These are phyloP conservation scores for Trachymyrmex septentrionalis DNA, from an alignment of 1,140 invertebrate species.

Conservation along the genomic window DNA sequence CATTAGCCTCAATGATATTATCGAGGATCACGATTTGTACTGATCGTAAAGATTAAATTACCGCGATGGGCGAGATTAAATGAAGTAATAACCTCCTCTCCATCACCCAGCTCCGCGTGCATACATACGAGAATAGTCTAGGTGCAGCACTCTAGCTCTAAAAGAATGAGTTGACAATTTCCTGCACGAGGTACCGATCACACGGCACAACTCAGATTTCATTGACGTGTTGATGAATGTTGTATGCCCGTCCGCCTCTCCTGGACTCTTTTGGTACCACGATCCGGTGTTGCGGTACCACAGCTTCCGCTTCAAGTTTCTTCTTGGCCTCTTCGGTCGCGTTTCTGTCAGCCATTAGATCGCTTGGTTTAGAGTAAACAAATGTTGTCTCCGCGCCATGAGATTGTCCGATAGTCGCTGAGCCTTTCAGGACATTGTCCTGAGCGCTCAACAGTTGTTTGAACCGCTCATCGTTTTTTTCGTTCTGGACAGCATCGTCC, in stretches of 20 bases:
- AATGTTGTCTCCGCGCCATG: slow-evolving; percentile 81
- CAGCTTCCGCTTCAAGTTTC: slow-evolving; percentile 27
- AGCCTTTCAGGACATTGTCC: slow-evolving; percentile 84
- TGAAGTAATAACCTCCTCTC: slow-evolving; percentile 3
- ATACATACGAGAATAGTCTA: slow-evolving; percentile 60
- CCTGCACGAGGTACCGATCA: slow-evolving; percentile 28
- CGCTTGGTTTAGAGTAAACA: slow-evolving; percentile 81
- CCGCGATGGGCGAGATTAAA: background rate
- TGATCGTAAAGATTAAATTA: slow-evolving; percentile 6
- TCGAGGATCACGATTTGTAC: background rate
- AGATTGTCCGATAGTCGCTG: slow-evolving; percentile 81
- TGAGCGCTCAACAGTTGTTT: slow-evolving; percentile 84
- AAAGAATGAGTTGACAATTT: slow-evolving; percentile 21
- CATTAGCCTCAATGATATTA: background rate
- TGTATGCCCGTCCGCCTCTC: slow-evolving; percentile 84
- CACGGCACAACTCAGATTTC: slow-evolving; percentile 78
- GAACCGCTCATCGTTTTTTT: slow-evolving; percentile 83
- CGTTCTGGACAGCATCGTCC: slow-evolving; percentile 63
- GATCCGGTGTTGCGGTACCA: slow-evolving; percentile 70
- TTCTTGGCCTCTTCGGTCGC: slow-evolving; percentile 52
- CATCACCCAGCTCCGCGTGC: slow-evolving; percentile 47
- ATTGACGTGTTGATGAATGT: slow-evolving; percentile 85
- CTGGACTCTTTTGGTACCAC: slow-evolving; percentile 83
- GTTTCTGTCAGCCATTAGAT: slow-evolving; percentile 37
- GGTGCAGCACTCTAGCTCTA: slow-evolving; percentile 66